Base-by-base conservation (phyloP, 2,888 invertebrate genomes). In the Agrypnus murinus region DNA sequence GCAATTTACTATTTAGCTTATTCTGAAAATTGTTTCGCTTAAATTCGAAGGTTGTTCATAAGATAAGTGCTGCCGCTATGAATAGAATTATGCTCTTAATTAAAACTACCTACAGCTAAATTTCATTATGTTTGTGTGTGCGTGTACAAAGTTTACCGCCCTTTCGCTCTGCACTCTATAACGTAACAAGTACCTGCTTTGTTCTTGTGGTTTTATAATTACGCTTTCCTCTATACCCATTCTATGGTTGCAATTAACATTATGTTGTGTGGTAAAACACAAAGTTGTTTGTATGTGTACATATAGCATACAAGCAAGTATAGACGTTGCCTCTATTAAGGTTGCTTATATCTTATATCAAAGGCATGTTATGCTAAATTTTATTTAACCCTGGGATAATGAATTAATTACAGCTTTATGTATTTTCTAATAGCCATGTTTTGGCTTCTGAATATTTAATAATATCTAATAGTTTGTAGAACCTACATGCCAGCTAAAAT, bases 31-130 rank as follows among this genome's bases (percentile, higher is more conserved):
- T 9, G 32, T 32, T 50, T n/a, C 15, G 36, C 7, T 32, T 32
- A 55, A 19, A 55, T 55, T 15, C 36, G 15, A 55, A 55, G 19
- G 25, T 25, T 25, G 5, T 2, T 25, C 5, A 25, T 25, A 40
- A 40, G 10, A 36, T 55, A 55, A 55, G 55, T 55, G 55, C 38
- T 55, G 3, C 53, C 55, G 15, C 55, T 58, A 58, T 31, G 43
- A 19, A 2, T 58, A 36, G 31, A 58, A 58, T 58, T 58, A 58
- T 43, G 6, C 43, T 12, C 58, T 58, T 58, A 58, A 58, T 58
- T 58, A 58, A 58, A 58, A 58, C 43, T 58, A 58, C 58, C 38
- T 58, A 7, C 25, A 58, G 58, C 40, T 58, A 43, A 58, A 58
- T 58, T 58, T 58, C 58, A 58, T 58, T 58, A 58, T 43, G 31